Evolutionary conservation across 35 echinoderm and acorn worm species (phyloP).

Genomic region (Heliocidaris erythrogramma): DNA sequence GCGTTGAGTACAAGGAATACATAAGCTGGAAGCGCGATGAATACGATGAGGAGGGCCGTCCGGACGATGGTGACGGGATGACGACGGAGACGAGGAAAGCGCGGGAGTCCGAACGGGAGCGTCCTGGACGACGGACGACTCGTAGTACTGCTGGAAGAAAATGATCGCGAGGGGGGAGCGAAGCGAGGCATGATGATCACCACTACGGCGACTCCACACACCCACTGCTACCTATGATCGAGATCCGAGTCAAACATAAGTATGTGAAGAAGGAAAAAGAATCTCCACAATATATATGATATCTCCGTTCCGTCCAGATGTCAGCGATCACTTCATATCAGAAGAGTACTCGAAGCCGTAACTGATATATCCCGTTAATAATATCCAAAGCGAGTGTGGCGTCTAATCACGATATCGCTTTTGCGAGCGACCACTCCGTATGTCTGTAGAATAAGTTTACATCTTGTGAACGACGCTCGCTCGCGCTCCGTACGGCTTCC

Average conservation of each 20-base stretch:
- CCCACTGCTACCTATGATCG: slow-evolving; percentile 25
- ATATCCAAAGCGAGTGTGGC: not conserved
- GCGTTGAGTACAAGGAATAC: slow-evolving; percentile 27
- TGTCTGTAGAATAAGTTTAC: not conserved
- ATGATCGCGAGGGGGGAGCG: not conserved
- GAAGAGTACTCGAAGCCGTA: not conserved
- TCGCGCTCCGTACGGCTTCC: not conserved
- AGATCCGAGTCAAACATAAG: not conserved
- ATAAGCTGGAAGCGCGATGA: slow-evolving; percentile 45
- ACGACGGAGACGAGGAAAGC: slow-evolving; percentile 19
- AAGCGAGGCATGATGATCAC: slow-evolving; percentile 22
- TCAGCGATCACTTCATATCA: not conserved
- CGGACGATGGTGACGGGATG: slow-evolving; percentile 7
- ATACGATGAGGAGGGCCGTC: slow-evolving; percentile 13
- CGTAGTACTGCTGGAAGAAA: not conserved
- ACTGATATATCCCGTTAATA: not conserved
- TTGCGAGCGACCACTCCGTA: not conserved
- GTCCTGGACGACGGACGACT: not conserved
- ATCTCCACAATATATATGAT: not conserved
- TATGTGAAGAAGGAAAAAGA: not conserved
- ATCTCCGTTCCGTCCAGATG: not conserved
- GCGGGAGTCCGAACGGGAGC: not conserved
- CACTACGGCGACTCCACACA: not conserved
- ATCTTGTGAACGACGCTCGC: not conserved
- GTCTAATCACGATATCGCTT: not conserved